Percentiles rank a stretch among this genome's conserved stretches.
These are phyloP conservation scores for Orgyia antiqua DNA, from an alignment of 2,888 invertebrate species.

Conservation along the genomic window DNA sequence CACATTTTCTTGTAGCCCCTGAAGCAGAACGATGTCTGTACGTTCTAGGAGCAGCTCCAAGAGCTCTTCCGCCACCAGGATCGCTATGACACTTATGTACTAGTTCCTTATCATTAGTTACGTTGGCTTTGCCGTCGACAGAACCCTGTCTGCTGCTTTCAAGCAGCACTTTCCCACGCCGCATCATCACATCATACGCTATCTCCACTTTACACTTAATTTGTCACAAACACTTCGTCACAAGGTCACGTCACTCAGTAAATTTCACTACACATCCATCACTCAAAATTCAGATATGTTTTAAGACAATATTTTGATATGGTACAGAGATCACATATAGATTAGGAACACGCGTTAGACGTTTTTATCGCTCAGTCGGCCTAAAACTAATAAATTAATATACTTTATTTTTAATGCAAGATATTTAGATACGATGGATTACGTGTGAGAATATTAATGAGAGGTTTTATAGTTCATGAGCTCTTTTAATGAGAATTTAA, in stretches of 20 bases:
- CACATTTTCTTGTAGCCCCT: conserved; percentile 85
- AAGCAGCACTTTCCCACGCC: conserved; percentile 66
- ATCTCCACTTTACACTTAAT: conserved; percentile 45
- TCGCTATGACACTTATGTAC: conserved; percentile 84
- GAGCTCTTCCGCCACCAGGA: conserved; percentile 76
- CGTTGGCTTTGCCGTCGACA: conserved; percentile 58
- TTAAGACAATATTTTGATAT: conserved; percentile 46
- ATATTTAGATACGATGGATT: conserved; percentile 10
- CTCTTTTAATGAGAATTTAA: not conserved
- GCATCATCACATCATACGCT: conserved; percentile 72
- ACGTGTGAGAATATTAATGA: conserved; percentile 5
- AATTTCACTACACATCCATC: conserved; percentile 25
- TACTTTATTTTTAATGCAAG: conserved; percentile 20
- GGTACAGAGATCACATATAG: conserved; percentile 38
- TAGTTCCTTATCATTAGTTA: conserved; percentile 76
- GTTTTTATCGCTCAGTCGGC: conserved; percentile 43
- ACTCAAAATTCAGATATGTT: conserved; percentile 39
- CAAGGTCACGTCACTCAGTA: conserved; percentile 18
- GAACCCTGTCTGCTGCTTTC: conserved; percentile 71
- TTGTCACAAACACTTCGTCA: conserved; percentile 14
- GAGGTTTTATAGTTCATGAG: conserved; percentile 1
- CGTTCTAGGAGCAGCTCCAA: conserved; percentile 56
- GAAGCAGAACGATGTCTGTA: conserved; percentile 68
- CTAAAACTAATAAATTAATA: conserved; percentile 38
- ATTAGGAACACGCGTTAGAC: conserved; percentile 34